These are phyloP conservation scores for Chironomus striatipennis DNA, from an alignment of 1,140 invertebrate genomes.

Conservation along the genomic window DNA sequence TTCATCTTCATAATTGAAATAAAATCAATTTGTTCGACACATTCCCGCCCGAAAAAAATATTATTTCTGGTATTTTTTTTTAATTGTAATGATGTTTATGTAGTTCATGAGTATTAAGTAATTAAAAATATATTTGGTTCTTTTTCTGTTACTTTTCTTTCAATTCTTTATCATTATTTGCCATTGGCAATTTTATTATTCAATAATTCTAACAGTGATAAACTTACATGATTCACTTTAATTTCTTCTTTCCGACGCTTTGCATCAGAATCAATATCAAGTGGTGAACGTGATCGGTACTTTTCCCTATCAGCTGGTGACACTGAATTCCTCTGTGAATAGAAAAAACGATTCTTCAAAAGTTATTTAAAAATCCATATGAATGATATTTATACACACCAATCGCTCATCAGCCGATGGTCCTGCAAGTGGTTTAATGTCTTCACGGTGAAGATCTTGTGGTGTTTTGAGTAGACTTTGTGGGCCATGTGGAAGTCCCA, in stretches of 20 bases:
- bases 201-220: neutral
- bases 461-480: constrained; percentile 39
- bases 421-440: constrained; percentile 39
- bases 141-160: neutral
- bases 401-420: constrained; percentile 39
- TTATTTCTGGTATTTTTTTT: neutral
- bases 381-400: constrained; percentile 29
- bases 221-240: constrained; percentile 75
- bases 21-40: constrained; percentile 11
- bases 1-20: constrained; percentile 1
- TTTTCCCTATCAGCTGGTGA: constrained; percentile 85
- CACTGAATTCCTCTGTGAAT: constrained; percentile 68
- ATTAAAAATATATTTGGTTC: no score
- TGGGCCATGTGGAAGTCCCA: constrained; percentile 38
- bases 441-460: constrained; percentile 39
- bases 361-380: no score
- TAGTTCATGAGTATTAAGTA: neutral
- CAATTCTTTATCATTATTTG: constrained; percentile 12
- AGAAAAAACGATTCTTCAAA: no score
- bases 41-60: constrained; percentile 21
- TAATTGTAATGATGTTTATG: neutral
- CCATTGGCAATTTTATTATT: constrained; percentile 24
- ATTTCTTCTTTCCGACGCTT: constrained; percentile 76
- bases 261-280: constrained; percentile 55
- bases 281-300: constrained; percentile 61